Base-by-base conservation (phyloP, 2,888 invertebrate genomes). In the Carterocephalus palaemon region DNA sequence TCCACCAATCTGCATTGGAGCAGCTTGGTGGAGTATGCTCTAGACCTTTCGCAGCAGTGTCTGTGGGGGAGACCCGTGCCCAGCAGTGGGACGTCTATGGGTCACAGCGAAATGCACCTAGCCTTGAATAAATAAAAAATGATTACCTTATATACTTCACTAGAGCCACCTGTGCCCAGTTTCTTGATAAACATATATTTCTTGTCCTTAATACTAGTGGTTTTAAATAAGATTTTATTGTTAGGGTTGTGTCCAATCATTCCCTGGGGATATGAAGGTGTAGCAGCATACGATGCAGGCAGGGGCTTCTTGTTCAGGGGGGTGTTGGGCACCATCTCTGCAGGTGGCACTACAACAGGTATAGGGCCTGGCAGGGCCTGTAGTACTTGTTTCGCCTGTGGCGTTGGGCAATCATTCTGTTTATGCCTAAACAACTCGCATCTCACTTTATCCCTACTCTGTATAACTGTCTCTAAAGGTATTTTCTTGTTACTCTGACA, bases 121-220 rank as follows among this genome's bases (percentile, higher is more conserved):
- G n/a, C n/a, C n/a, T n/a, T n/a, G n/a, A n/a, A n/a, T n/a, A n/a
- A n/a, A n/a, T n/a, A n/a, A n/a, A n/a, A n/a, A 16, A 13, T 19
- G 59, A 51, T 61, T 54, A 84, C 90, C 71, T 89, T 88, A 41
- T 88, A 92, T 2, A 97, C 97, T 73, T 93, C 91, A 64, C 96
- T 95, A 42, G 96, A 96, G 24, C 97, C 97, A n/a, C 97, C 97
- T 57, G 89, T 90, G 0, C 98, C 98, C 32, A 97, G 79, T 59
- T 91, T 88, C 52, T 92, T 92, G 7, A 94, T 82, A 37, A 95
- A 89, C 50, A 90, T 81, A 74, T 96, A 98, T 15, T 90, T 89
- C 36, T 89, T 90, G 13, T 90, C 89, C 52, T 95, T 95, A 1
- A 97, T 92, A 22, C 62, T 74, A 7, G 91, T 83, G 8, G 84